Evolutionary conservation across 1,140 invertebrate species (phyloP), one percentile per base, ranked within the genome.

Genomic region (Aphaenogaster floridana): DNA sequence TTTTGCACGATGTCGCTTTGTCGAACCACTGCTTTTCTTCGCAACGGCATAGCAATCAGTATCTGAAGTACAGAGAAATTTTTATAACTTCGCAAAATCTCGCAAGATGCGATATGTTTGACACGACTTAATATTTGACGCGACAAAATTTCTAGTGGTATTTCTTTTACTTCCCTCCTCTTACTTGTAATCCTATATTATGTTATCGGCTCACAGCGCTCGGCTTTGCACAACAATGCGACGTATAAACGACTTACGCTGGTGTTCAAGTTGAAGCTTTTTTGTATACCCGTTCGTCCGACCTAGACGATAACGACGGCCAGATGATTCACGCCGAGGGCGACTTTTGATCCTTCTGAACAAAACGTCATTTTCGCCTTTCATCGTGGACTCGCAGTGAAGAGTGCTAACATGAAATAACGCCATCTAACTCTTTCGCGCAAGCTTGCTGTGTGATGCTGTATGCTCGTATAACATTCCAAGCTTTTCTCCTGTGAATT

Each of bases 221-320:
- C 45, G 68, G 11, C 13, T 74, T 74, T 74, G 48, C 28, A 72
- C 17, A 74, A 74, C 71, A 74, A 74, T 74, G 17, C 50, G 34
- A 17, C 8, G 8, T 39, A n/a, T 36, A 36, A 74, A 54, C 28
- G 61, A 79, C 0, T 52, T 13, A 57, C 39, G 36, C 9, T 80
- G 36, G 6, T 61, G 17, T 48, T 48, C 3, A 15, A 21, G 34
- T 39, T 48, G 5, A 21, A 21, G 6, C 34, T 54, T 61, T 59
- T 39, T 61, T 74, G 17, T 52, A 11, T 34, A 13, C 17, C 21
- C 17, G 7, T 50, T 17, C 0, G 28, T n/a, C 3, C 39, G 21
- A 72, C 36, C 15, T 71, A 15, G 34, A 72, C 54, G 28, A 59
- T 74, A 74, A 72, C 21, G 39, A 72, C 42, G 80, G 13, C 52